Percentiles rank a stretch among this genome's conserved stretches.
Evolutionary conservation across 2,113 vertebrate genomes (phyloP).

Genomic region (Pungitius pungitius): DNA sequence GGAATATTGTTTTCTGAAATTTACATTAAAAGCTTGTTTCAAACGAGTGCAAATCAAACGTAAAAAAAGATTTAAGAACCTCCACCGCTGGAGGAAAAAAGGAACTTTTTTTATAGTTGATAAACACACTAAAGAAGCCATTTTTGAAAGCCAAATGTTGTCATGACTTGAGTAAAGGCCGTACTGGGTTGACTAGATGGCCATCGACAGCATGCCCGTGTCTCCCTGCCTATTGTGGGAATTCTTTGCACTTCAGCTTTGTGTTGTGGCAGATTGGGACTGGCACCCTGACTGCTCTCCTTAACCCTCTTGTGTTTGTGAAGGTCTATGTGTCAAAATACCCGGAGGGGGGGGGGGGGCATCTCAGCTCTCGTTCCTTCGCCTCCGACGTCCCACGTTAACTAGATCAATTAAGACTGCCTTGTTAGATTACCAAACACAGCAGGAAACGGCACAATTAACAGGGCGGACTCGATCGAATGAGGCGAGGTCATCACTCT

Average conservation of each 20-base stretch:
- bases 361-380: constrained; percentile 47
- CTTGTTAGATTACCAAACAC: constrained; percentile 63
- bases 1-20: constrained; percentile 55
- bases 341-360: constrained; percentile 64
- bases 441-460: constrained; percentile 45
- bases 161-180: background rate
- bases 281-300: constrained; percentile 55
- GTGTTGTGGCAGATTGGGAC: constrained; percentile 43
- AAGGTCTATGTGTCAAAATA: constrained; percentile 69
- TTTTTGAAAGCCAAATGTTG: background rate
- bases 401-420: constrained; percentile 77
- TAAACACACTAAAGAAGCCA: background rate
- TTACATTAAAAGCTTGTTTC: constrained; percentile 53
- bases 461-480: constrained; percentile 41
- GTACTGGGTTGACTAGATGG: background rate
- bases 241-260: constrained; percentile 58
- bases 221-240: constrained; percentile 31
- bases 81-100: constrained; percentile 20
- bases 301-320: constrained; percentile 55
- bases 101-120: constrained; percentile 9
- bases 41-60: constrained; percentile 44
- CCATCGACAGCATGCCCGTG: too few relatives aligned
- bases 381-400: constrained; percentile 64
- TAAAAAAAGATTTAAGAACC: constrained; percentile 33
- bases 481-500: constrained; percentile 17